Evolutionary conservation across 2,888 invertebrate genomes (phyloP), one percentile per base, ranked within the genome.

Genomic region (Aelia acuminata): DNA sequence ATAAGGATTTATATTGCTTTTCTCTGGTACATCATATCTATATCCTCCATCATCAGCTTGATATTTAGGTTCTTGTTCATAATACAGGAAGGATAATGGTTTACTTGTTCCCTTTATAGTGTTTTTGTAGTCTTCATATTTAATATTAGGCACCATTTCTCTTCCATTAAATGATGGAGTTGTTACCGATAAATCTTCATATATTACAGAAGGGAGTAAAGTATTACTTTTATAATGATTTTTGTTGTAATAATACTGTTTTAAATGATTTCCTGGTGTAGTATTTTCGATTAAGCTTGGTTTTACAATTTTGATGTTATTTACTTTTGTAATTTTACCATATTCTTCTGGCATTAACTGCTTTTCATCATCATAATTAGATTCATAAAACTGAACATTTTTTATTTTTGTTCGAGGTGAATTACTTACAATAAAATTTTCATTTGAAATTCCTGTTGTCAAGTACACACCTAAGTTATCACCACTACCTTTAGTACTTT

Each of bases 1-100:
- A 49, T 87, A 94, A 92, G 75, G 93, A 93, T 91, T 93, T 93
- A 89, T 93, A 92, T 90, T 92, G 93, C 63, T 93, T 93, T 91
- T 93, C 89, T 84, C 88, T 49, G 90, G 90, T 47, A 75, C 88
- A 13, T 89, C 89, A 49, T 90, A 90, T 20, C 47, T 20, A 57
- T 90, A 90, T 26, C 90, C 90, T 20, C 90, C 90, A 50, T 84
- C 57, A 57, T 84, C 85, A 26, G 84, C 63, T 85, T 88, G 80
- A 87, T 87, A 84, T 87, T 87, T 87, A 18, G 87, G 57, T 50
- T 87, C 80, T 80, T 87, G 80, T 20, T 75, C 87, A 80, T 80
- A 87, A 39, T 87, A 87, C 22, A 87, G 75, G 31, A 70, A 75
- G 22, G 87, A 87, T 75, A 87, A 84, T 22, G 87, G 87, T n/a